Percentiles rank a stretch among this genome's conserved stretches.
Conservation (phyloP, 2,797 vertebrate genomes). For the Nasua narica region DNA sequence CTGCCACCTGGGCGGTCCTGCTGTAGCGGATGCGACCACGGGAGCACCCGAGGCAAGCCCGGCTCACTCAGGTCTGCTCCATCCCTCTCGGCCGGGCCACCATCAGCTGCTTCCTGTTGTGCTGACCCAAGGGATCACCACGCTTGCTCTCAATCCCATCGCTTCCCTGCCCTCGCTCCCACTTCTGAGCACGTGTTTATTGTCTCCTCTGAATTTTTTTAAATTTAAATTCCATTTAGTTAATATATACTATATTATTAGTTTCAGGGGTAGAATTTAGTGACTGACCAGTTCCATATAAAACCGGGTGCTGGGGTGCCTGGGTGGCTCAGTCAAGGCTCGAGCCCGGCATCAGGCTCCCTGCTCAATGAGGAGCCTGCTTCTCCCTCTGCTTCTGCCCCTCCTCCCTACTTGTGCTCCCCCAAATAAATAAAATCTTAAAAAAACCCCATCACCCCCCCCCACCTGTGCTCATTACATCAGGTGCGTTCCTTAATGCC, state of each 20-base stretch:
- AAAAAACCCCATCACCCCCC: not conserved
- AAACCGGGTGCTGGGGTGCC: not conserved
- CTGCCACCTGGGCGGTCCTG: not conserved
- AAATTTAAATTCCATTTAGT: not conserved
- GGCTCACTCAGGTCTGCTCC: not conserved
- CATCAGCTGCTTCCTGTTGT: not conserved
- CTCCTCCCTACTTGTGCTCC: not conserved
- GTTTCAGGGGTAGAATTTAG: not conserved
- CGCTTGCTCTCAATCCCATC: rapidly evolving
- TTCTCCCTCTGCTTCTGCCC: not conserved
- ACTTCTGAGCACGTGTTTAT: no score
- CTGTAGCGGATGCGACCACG: not conserved
- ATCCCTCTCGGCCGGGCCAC: not conserved
- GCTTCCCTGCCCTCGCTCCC: not conserved
- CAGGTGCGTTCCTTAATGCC: not conserved
- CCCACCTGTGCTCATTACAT: not conserved
- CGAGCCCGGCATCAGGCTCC: not conserved
- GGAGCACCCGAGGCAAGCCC: not conserved
- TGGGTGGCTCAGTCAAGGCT: not conserved
- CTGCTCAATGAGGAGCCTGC: not conserved
- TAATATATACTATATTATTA: not conserved
- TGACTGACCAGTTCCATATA: not conserved
- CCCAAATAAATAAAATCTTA: not conserved
- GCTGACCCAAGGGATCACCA: no score
- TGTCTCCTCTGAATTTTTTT: not conserved